Base-by-base conservation (phyloP, 2,888 invertebrate species). In the Matsumyia berberina region DNA sequence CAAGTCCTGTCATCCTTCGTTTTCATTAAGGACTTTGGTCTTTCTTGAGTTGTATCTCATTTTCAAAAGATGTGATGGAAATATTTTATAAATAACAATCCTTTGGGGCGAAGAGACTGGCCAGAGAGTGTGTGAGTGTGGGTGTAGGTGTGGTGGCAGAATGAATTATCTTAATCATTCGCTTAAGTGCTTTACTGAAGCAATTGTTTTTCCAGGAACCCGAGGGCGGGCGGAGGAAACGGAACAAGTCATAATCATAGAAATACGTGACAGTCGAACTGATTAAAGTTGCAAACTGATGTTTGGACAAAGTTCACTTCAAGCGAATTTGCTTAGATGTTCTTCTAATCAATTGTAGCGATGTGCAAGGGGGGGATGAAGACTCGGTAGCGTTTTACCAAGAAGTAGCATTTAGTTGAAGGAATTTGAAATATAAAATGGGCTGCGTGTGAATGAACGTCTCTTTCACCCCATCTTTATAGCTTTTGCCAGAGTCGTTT, bases 11-110 rank as follows among this genome's bases (percentile, higher is more conserved):
- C 72, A 64, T 73, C 66, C 44, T 57, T 77, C 67, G 64, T 58
- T 85, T 85, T 85, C 83, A 85, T 85, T 85, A 85, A 85, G 83
- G 74, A 85, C 79, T 85, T 74, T 73, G 29, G 58, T 24, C 70
- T 58, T 72, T 77, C 35, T 60, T 31, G 57, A 79, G 74, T 85
- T 85, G 83, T 85, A 85, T 79, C 83, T 85, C 79, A 85, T 85
- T 85, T 85, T 85, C 74, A 85, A 85, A 85, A 85, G 79, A 85
- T 85, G 83, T 85, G 83, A 85, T 85, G 83, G 83, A 85, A 85
- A 85, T 85, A 85, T 85, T 85, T 85, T 85, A 85, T 85, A 79
- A 83, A 83, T 82, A 53, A 58, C 62, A 78, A 77, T 82, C 58
- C 70, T 70, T 77, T 58, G 58, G n/a, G n/a, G 35, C 11, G 29